phyloP scores from a whole-genome alignment of 2,113 vertebrate genomes.

The Mormyrus iriodes region DNA sequence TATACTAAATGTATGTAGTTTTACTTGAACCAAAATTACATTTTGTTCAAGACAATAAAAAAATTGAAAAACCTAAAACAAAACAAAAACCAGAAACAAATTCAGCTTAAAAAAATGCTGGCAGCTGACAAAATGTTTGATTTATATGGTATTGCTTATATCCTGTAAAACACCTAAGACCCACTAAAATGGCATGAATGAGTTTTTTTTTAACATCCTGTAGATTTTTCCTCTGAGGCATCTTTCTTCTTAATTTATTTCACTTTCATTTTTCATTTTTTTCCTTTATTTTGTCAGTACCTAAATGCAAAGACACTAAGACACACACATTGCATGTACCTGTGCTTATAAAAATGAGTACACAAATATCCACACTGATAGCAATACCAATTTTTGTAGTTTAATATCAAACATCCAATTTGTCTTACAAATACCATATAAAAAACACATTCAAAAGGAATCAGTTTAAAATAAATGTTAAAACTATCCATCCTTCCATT shows the following conservation, averaged over 20 bases:
- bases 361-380: background rate
- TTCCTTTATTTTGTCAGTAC: background rate
- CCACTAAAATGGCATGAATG: background rate
- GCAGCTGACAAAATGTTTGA: background rate
- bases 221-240: background rate
- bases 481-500: background rate
- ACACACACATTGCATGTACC: background rate
- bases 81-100: background rate
- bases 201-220: background rate
- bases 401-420: background rate
- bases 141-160: constrained; percentile 11
- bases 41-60: constrained; percentile 1
- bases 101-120: background rate
- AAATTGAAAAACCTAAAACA: background rate
- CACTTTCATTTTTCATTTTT: background rate
- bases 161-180: background rate
- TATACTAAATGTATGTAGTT: background rate
- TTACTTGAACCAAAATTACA: background rate
- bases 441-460: background rate
- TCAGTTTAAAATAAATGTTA: background rate
- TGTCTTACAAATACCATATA: background rate
- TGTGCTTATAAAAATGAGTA: background rate
- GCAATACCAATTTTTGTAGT: background rate
- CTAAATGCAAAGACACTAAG: background rate
- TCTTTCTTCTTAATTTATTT: constrained; percentile 1